Percentiles rank a stretch among this genome's conserved stretches.
Conservation (phyloP, 2,797 vertebrate genomes). For the Atherinosoma microstoma region DNA sequence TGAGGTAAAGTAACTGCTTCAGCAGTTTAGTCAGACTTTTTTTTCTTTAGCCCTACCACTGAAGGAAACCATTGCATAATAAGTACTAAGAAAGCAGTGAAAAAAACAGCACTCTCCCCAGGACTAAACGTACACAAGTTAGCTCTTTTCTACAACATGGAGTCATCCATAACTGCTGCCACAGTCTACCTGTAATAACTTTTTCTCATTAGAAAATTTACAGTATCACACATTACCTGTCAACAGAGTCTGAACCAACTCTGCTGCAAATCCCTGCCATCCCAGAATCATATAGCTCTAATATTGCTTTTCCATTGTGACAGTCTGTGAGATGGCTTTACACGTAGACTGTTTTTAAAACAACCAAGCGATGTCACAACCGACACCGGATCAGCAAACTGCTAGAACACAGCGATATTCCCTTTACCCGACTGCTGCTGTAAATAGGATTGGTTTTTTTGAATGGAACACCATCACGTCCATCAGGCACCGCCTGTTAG, state of each 20-base stretch:
- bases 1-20: constrained; percentile 65
- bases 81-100: constrained; percentile 53
- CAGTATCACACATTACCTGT: constrained; percentile 38
- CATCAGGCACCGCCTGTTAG: not conserved
- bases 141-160: constrained; percentile 43
- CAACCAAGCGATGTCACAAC: constrained; percentile 36
- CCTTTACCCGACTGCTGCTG: constrained; percentile 38
- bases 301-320: constrained; percentile 56
- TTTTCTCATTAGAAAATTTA: constrained; percentile 43
- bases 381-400: constrained; percentile 51
- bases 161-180: constrained; percentile 27
- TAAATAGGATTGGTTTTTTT: constrained; percentile 15
- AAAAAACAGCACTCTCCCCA: constrained; percentile 42
- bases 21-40: constrained; percentile 43
- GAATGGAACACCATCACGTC: constrained; percentile 3
- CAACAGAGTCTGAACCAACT: constrained; percentile 4
- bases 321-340: constrained; percentile 17
- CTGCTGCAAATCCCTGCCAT: constrained; percentile 29
- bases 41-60: constrained; percentile 44
- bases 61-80: constrained; percentile 61
- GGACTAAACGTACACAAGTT: constrained; percentile 29
- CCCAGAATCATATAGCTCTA: constrained; percentile 15
- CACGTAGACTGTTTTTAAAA: constrained; percentile 30
- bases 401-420: constrained; percentile 67
- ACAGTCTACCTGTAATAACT: constrained; percentile 23